Evolutionary conservation across 2,797 vertebrate genomes (phyloP).

Genomic region (Syngnathus acus): DNA sequence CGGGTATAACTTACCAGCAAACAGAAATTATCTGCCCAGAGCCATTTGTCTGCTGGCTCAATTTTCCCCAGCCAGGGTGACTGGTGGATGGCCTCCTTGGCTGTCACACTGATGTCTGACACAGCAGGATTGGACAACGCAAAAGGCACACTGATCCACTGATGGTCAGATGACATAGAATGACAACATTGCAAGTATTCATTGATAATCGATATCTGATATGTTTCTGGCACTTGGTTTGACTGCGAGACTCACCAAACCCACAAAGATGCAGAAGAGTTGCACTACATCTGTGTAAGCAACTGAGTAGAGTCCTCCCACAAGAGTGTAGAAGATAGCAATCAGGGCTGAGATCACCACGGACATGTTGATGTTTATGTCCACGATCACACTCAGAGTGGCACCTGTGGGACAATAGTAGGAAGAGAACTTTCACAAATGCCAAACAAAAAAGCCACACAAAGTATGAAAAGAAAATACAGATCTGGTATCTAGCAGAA

Average conservation of each 20-base stretch:
- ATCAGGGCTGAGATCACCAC: conserved; percentile 89
- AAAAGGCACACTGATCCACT: conserved; percentile 97
- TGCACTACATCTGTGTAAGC: conserved; percentile 97
- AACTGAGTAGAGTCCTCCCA: conserved; percentile 92
- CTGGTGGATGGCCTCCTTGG: conserved; percentile 78
- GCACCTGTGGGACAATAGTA: conserved; percentile 69
- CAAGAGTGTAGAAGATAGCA: conserved; percentile 87
- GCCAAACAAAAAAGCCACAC: not conserved
- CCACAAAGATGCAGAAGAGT: conserved; percentile 94
- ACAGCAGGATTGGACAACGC: conserved; percentile 88
- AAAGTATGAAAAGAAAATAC: too few relatives aligned
- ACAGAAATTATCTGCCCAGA: conserved; percentile 90
- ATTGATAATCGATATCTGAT: not conserved
- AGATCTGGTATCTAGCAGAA: too few relatives aligned
- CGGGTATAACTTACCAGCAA: conserved; percentile 74
- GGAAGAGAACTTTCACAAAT: not conserved
- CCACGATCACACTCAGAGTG: conserved; percentile 93
- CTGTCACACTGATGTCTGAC: conserved; percentile 81
- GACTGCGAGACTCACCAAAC: conserved; percentile 78
- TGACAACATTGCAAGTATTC: conserved; percentile 4
- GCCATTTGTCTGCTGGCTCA: conserved; percentile 73
- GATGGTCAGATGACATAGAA: conserved; percentile 20
- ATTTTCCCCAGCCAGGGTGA: conserved; percentile 87
- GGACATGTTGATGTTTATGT: conserved; percentile 82
- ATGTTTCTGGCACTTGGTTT: not conserved